These are phyloP conservation scores for Coelopa pilipes DNA, from an alignment of 2,888 invertebrate genomes.

Conservation along the genomic window DNA sequence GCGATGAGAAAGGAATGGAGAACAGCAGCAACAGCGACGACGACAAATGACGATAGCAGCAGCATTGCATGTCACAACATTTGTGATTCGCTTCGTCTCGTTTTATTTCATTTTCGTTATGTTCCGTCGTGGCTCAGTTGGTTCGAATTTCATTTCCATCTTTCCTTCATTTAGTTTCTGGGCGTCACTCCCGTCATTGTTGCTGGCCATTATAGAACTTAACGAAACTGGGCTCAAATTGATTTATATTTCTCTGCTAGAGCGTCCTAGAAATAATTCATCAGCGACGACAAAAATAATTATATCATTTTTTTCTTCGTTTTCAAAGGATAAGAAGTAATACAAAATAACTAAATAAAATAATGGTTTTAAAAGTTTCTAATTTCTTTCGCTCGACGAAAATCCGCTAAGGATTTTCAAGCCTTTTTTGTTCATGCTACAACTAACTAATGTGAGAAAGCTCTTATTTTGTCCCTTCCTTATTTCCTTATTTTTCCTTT, in stretches of 20 bases:
- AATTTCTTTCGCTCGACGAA: too few relatives aligned
- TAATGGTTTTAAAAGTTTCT: too few relatives aligned
- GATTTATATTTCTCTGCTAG: neutral
- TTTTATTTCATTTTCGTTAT: neutral
- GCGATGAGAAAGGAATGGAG: neutral
- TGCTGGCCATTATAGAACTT: conserved; percentile 16
- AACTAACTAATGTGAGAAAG: too few relatives aligned
- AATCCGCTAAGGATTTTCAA: too few relatives aligned
- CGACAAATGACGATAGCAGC: conserved; percentile 1
- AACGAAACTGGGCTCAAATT: conserved; percentile 24
- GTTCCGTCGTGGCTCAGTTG: neutral
- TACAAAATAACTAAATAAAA: too few relatives aligned
- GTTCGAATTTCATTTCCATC: conserved; percentile 15
- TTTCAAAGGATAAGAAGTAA: conserved; percentile 4
- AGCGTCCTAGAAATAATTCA: too few relatives aligned
- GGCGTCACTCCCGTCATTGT: neutral
- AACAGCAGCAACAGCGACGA: neutral
- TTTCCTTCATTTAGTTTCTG: neutral
- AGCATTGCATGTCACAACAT: conserved; percentile 13
- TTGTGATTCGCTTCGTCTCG: neutral
- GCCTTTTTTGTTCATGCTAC: too few relatives aligned
- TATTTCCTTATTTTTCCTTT: too few relatives aligned
- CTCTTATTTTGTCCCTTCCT: too few relatives aligned
- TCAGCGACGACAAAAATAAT: too few relatives aligned
- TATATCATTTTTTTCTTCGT: neutral